Evolutionary conservation across 2,888 invertebrate species (phyloP).

Genomic region (Drosophila anomelani): DNA sequence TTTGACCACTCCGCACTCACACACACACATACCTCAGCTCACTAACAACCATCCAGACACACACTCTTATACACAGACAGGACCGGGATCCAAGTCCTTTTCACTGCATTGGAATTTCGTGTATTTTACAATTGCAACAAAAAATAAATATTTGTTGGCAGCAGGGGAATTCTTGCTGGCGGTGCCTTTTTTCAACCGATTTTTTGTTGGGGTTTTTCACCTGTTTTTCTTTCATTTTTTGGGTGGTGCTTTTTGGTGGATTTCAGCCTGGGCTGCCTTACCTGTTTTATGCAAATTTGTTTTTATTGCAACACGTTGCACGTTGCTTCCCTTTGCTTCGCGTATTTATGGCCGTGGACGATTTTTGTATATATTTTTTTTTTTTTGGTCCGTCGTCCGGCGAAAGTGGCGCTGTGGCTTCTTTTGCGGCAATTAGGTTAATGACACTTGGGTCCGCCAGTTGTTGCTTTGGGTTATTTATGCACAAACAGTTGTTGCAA

Average conservation of each 20-base stretch:
- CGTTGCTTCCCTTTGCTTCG: slow-evolving; percentile 37
- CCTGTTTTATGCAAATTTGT: slow-evolving; percentile 76
- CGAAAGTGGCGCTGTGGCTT: slow-evolving; percentile 41
- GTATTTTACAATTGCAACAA: slow-evolving; percentile 49
- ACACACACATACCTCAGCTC: not conserved
- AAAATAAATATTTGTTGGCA: slow-evolving; percentile 50
- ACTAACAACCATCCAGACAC: slow-evolving; percentile 24
- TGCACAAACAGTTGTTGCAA: slow-evolving; percentile 43
- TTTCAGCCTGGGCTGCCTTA: slow-evolving; percentile 40
- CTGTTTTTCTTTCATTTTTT: slow-evolving; percentile 6
- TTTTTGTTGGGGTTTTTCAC: slow-evolving; percentile 25
- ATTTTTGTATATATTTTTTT: slow-evolving; percentile 33
- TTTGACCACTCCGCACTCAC: slow-evolving; percentile 47
- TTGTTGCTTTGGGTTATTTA: slow-evolving; percentile 62
- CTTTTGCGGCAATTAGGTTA: slow-evolving; percentile 74
- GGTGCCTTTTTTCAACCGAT: slow-evolving; percentile 9
- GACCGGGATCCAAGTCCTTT: slow-evolving; percentile 43
- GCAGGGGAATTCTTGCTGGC: slow-evolving; percentile 31
- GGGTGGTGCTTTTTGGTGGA: slow-evolving; percentile 3
- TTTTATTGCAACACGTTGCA: slow-evolving; percentile 81
- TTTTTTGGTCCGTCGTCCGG: slow-evolving; percentile 22
- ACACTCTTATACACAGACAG: slow-evolving; percentile 1
- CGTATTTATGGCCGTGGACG: slow-evolving; percentile 37
- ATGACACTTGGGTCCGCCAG: slow-evolving; percentile 73
- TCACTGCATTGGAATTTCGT: slow-evolving; percentile 67